A percentile compares a stretch with the other conserved stretches of the same genome.
These are phyloP conservation scores for Desoria tigrina DNA, from an alignment of 2,888 invertebrate species.

Conservation along the genomic window DNA sequence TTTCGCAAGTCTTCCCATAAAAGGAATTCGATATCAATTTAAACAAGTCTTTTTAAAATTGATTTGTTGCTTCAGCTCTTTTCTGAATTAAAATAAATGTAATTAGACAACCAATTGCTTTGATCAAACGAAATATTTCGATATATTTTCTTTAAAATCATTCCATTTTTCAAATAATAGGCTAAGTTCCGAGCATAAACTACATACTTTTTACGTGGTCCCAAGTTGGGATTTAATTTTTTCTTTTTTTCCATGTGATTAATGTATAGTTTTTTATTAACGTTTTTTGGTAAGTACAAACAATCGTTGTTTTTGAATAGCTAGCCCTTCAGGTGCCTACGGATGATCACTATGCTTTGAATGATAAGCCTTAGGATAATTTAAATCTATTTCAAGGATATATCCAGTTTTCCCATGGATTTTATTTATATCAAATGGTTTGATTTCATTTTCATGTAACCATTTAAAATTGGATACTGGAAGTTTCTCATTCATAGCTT, in stretches of 20 bases:
- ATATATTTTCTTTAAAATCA: too few species aligned
- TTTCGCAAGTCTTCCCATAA: slow-evolving; percentile 33
- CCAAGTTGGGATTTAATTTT: slow-evolving; percentile 22
- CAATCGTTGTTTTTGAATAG: not conserved
- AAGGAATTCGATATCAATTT: slow-evolving; percentile 25
- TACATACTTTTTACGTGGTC: slow-evolving; percentile 6
- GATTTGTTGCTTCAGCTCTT: too few species aligned
- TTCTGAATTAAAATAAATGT: too few species aligned
- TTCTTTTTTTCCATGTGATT: slow-evolving; percentile 7
- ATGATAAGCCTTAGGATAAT: not conserved
- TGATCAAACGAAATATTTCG: too few species aligned
- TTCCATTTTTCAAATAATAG: slow-evolving; percentile 13
- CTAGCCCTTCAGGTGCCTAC: not conserved
- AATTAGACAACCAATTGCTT: too few species aligned
- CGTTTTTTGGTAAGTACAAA: slow-evolving; percentile 14
- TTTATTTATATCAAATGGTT: too few species aligned
- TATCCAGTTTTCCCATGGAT: not conserved
- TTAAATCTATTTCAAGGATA: not conserved
- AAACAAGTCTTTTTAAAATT: slow-evolving; percentile 31
- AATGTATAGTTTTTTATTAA: slow-evolving; percentile 4
- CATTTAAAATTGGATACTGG: slow-evolving; percentile 20
- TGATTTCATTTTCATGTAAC: not conserved
- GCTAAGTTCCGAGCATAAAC: slow-evolving; percentile 19
- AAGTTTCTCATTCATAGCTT: not conserved
- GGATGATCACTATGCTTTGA: slow-evolving; percentile 16